phyloP scores from a whole-genome alignment of 1,140 invertebrate species.

The Chironomus striatipennis region DNA sequence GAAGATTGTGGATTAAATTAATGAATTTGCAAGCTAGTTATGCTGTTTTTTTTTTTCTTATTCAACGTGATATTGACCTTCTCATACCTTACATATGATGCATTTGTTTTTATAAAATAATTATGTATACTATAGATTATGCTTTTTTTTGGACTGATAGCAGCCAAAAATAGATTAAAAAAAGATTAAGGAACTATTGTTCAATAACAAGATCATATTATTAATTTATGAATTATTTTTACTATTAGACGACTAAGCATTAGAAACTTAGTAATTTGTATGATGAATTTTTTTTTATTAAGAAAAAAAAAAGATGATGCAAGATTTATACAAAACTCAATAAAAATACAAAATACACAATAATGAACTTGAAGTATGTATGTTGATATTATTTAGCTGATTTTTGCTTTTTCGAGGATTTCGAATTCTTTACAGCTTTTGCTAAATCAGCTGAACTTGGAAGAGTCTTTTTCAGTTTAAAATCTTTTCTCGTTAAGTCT shows the following conservation, averaged over 20 bases:
- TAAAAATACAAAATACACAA: not conserved
- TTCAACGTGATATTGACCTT: not conserved
- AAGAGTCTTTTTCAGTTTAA: conserved; percentile 26
- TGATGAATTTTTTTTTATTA: too few relatives aligned
- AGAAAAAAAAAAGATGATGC: too few relatives aligned
- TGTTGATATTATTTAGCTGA: conserved; percentile 20
- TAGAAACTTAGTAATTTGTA: too few relatives aligned
- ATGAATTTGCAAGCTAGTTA: not conserved
- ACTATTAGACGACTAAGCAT: too few relatives aligned
- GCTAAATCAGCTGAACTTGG: conserved; percentile 25
- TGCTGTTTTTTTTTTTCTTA: not conserved
- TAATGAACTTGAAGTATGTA: not conserved
- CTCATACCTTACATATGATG: not conserved
- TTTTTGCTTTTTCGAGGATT: conserved; percentile 27
- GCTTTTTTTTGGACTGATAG: not conserved
- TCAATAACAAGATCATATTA: not conserved
- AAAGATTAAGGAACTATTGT: not conserved
- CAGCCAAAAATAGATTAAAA: too few relatives aligned
- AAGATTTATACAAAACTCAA: too few relatives aligned
- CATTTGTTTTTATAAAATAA: not conserved
- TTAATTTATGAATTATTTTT: not conserved
- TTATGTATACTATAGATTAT: too few relatives aligned
- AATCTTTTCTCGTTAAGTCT: not conserved
- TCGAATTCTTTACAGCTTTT: too few relatives aligned
- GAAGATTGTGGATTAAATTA: conserved; percentile 43